Evolutionary conservation across 2,797 vertebrate species (phyloP).

Genomic region (Leptoclinus maculatus): DNA sequence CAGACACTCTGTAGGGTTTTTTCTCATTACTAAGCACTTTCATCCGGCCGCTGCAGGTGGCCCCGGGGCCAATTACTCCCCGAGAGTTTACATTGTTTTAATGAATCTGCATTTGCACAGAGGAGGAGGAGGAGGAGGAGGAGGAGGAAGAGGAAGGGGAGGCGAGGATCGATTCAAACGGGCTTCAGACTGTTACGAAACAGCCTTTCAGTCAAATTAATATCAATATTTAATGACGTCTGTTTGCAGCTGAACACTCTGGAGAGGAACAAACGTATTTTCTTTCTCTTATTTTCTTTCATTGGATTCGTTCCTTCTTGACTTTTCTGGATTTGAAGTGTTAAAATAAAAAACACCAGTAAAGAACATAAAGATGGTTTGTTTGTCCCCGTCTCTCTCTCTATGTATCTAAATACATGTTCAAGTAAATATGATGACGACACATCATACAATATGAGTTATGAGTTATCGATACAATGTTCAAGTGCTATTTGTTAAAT

Average conservation of each 20-base stretch:
- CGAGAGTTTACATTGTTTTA: conserved; percentile 49
- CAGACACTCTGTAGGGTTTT: conserved; percentile 49
- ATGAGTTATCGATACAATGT: too few species aligned
- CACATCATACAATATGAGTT: too few species aligned
- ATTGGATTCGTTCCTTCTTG: not conserved
- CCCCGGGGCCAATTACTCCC: conserved; percentile 60
- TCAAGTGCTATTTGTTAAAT: too few species aligned
- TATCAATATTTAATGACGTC: not conserved
- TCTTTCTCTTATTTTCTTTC: not conserved
- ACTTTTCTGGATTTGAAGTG: not conserved
- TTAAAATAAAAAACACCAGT: not conserved
- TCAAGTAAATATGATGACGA: too few species aligned
- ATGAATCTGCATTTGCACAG: conserved; percentile 41
- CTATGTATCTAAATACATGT: too few species aligned
- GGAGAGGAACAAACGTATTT: too few species aligned
- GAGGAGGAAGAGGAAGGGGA: too few species aligned
- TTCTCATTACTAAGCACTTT: conserved; percentile 58
- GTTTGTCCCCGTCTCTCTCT: not conserved
- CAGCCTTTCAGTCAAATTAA: conserved; percentile 1
- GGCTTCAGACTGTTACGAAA: not conserved
- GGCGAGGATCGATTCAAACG: not conserved
- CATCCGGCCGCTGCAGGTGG: conserved; percentile 45
- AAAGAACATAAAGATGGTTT: not conserved
- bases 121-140: conserved; percentile 18
- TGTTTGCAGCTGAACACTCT: not conserved